Conservation (phyloP, 2,888 invertebrate genomes). For the Lottia scabra region DNA sequence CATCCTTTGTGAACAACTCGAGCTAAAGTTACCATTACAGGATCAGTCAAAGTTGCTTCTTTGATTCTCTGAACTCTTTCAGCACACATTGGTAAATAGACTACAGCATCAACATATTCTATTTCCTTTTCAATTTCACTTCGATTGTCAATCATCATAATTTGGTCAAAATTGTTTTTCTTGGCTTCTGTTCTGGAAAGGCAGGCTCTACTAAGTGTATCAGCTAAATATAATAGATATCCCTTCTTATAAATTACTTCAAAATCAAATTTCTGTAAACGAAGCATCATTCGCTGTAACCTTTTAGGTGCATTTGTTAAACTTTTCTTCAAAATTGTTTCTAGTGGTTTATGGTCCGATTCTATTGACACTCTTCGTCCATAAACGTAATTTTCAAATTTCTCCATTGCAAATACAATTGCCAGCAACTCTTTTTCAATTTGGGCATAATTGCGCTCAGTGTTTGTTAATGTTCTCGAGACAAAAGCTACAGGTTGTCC, state of each 20-base stretch:
- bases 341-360: too few relatives aligned
- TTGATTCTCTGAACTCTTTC: not conserved
- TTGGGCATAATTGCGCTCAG: too few relatives aligned
- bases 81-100: not conserved
- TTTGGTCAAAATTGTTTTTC: conserved; percentile 10
- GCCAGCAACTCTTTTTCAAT: too few relatives aligned
- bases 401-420: too few relatives aligned
- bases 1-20: not conserved
- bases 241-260: conserved; percentile 18
- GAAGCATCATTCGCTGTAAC: conserved; percentile 19
- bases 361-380: too few relatives aligned
- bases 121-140: not conserved
- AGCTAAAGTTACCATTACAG: not conserved
- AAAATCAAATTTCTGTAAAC: conserved; percentile 22
- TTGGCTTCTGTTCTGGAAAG: not conserved
- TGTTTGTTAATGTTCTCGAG: too few relatives aligned
- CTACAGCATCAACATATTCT: not conserved
- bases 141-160: conserved; percentile 11
- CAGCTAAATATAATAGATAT: conserved; percentile 23
- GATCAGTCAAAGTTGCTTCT: not conserved
- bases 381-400: too few relatives aligned
- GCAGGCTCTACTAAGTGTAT: conserved; percentile 21
- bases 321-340: too few relatives aligned
- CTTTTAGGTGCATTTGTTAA: conserved; percentile 17
- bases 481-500: too few relatives aligned